phyloP scores from a whole-genome alignment of 1,140 invertebrate genomes.

The Bicyclus anynana region DNA sequence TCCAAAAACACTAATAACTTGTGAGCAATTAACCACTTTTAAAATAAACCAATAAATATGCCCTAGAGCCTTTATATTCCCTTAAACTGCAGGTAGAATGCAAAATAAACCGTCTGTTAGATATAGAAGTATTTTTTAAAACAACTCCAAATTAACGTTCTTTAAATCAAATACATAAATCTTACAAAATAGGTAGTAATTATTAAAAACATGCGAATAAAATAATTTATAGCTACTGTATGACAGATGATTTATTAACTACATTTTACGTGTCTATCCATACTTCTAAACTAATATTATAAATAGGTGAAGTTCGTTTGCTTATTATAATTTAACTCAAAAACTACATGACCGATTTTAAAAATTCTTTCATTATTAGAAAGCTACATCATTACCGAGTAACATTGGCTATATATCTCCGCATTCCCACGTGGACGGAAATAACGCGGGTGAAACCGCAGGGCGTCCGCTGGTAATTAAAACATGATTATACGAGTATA shows the following conservation, averaged over 20 bases:
- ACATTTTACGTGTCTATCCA: not conserved
- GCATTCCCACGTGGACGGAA: too few relatives aligned
- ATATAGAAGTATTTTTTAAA: not conserved
- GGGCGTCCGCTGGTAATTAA: too few relatives aligned
- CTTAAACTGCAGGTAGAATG: not conserved
- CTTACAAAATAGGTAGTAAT: not conserved
- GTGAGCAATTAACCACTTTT: constrained; percentile 42
- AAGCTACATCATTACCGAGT: too few relatives aligned
- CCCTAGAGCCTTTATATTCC: not conserved
- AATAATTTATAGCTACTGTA: not conserved
- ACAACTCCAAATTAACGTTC: not conserved
- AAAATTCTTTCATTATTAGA: too few relatives aligned
- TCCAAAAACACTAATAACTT: constrained; percentile 47
- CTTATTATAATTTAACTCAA: too few relatives aligned
- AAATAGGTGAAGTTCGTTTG: too few relatives aligned
- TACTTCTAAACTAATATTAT: too few relatives aligned
- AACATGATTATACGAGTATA: too few relatives aligned
- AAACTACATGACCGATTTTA: too few relatives aligned
- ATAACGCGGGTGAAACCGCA: too few relatives aligned
- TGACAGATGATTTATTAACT: not conserved
- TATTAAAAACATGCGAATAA: not conserved
- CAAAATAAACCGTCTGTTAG: too few relatives aligned
- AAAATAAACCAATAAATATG: constrained; percentile 47
- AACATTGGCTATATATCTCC: too few relatives aligned
- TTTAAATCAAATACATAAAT: constrained; percentile 1